phyloP scores from a whole-genome alignment of 1,140 invertebrate genomes.

The Drosophila sturtevanti region DNA sequence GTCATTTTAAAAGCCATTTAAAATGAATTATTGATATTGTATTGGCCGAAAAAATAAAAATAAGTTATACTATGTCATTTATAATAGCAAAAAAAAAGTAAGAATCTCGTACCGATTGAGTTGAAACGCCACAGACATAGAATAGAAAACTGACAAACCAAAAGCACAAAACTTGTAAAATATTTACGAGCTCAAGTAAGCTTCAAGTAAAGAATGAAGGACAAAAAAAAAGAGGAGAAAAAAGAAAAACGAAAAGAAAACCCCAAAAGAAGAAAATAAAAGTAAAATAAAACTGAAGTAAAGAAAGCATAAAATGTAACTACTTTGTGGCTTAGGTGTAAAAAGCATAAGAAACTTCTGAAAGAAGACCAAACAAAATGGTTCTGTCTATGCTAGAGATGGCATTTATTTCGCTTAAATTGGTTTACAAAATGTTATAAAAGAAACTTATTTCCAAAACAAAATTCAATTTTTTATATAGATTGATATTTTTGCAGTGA shows the following conservation, averaged over 20 bases:
- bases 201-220: slow-evolving; percentile 41
- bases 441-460: no score
- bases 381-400: background rate
- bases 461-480: no score
- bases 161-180: slow-evolving; percentile 66
- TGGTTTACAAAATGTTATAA: no score
- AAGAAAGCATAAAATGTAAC: slow-evolving; percentile 73
- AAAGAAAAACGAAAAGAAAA: slow-evolving; percentile 1
- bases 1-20: slow-evolving; percentile 76
- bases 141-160: background rate
- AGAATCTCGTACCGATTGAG: slow-evolving; percentile 51
- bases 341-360: slow-evolving; percentile 22
- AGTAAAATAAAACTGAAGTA: slow-evolving; percentile 45
- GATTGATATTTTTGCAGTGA: no score
- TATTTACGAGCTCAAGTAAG: slow-evolving; percentile 74
- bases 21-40: slow-evolving; percentile 75
- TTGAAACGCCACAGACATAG: background rate
- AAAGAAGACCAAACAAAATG: slow-evolving; percentile 7
- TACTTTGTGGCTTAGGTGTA: slow-evolving; percentile 78
- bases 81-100: slow-evolving; percentile 31
- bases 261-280: slow-evolving; percentile 5
- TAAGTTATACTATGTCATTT: slow-evolving; percentile 67
- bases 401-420: background rate
- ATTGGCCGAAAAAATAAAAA: slow-evolving; percentile 29
- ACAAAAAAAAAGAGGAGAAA: slow-evolving; percentile 15